These are phyloP conservation scores for Eupsittula cactorum DNA, from an alignment of 2,113 vertebrate species.

Conservation along the genomic window DNA sequence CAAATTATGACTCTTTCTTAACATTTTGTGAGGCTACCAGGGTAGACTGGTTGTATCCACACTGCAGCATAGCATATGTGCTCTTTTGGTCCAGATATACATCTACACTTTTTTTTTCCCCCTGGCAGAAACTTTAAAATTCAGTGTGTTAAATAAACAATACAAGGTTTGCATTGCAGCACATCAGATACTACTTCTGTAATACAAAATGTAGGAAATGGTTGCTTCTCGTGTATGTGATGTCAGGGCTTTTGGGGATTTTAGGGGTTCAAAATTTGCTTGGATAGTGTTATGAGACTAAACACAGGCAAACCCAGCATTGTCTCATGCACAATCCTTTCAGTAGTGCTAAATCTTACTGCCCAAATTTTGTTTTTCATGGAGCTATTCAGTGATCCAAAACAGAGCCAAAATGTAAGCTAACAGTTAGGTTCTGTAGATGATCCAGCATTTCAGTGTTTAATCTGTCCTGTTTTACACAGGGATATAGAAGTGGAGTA, in stretches of 20 bases:
- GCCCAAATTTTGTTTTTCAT: neutral
- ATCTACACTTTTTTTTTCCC: neutral
- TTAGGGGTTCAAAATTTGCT: neutral
- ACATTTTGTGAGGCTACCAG: neutral
- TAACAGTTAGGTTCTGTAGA: neutral
- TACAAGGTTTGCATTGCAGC: neutral
- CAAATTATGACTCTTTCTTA: neutral
- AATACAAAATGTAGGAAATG: neutral
- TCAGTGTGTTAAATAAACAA: neutral
- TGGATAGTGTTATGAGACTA: neutral
- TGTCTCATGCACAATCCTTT: neutral
- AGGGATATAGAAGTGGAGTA: neutral
- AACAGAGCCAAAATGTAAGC: neutral
- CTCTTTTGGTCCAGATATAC: neutral
- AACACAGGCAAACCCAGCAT: neutral
- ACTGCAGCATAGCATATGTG: neutral
- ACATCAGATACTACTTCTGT: neutral
- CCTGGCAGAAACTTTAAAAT: neutral
- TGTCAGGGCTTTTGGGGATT: neutral
- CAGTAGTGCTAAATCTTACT: neutral
- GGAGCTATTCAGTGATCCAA: neutral
- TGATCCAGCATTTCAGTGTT: neutral
- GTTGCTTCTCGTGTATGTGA: neutral
- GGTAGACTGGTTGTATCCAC: neutral
- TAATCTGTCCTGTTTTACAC: neutral